These are phyloP conservation scores for Notechis scutatus DNA, from an alignment of 2,113 vertebrate species.

Conservation along the genomic window DNA sequence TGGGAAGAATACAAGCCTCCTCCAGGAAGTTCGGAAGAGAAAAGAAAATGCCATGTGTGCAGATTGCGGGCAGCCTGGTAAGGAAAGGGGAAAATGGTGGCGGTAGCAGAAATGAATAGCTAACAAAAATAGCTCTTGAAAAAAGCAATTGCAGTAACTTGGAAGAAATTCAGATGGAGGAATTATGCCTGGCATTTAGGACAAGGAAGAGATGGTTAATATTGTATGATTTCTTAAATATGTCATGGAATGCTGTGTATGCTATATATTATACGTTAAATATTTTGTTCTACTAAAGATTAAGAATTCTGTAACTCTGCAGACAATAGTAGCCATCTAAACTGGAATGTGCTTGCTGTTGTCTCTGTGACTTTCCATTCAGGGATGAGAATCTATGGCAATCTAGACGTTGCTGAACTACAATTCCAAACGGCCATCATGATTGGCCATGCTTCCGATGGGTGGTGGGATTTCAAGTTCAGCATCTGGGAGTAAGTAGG, in stretches of 20 bases:
- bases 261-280: neutral
- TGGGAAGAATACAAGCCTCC: slow-evolving; percentile 16
- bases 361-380: neutral
- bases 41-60: slow-evolving; percentile 56
- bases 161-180: neutral
- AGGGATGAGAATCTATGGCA: neutral
- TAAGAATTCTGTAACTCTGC: neutral
- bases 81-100: slow-evolving; percentile 21
- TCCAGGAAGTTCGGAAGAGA: slow-evolving; percentile 62
- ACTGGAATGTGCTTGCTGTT: neutral
- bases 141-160: neutral
- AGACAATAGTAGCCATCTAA: neutral
- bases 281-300: neutral
- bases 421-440: neutral
- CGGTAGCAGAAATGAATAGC: neutral
- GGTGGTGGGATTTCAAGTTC: neutral
- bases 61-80: slow-evolving; percentile 42
- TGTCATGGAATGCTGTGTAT: neutral
- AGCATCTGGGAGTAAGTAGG: neutral
- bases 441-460: neutral
- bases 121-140: neutral
- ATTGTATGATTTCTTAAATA: neutral
- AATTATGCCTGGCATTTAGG: neutral
- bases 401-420: neutral
- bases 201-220: neutral